These are phyloP conservation scores for Caenorhabditis sulstoni DNA, from an alignment of 2,888 invertebrate genomes.

Conservation along the genomic window DNA sequence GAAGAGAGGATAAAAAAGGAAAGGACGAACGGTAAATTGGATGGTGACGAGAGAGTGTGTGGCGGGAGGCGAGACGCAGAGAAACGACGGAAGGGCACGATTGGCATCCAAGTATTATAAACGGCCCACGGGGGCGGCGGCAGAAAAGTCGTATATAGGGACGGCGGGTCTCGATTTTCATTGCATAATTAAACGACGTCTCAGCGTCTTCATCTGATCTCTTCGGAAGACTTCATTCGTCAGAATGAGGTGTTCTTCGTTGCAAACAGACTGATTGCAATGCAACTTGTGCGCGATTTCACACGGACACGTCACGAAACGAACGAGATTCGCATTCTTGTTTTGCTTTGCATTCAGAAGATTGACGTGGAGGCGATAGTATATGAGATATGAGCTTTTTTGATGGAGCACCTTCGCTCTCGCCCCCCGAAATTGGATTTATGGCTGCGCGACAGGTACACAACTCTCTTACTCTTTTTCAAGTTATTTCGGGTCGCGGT, in stretches of 20 bases:
- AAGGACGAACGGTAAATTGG: constrained; percentile 53
- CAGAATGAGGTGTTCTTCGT: no score
- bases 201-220: not conserved
- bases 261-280: not conserved
- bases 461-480: constrained; percentile 1
- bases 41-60: constrained; percentile 11
- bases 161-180: constrained; percentile 1
- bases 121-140: constrained; percentile 12
- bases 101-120: constrained; percentile 42
- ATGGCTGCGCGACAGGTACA: constrained; percentile 30
- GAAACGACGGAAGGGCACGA: constrained; percentile 12
- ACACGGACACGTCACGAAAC: constrained; percentile 28
- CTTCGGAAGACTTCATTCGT: not conserved
- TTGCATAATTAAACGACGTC: not conserved
- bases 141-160: constrained; percentile 4
- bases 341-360: not conserved
- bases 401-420: not conserved
- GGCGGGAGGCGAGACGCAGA: not conserved
- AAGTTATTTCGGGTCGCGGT: constrained; percentile 28
- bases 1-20: constrained; percentile 43
- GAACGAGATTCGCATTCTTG: no score
- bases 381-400: constrained; percentile 4
- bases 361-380: constrained; percentile 3
- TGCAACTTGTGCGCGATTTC: constrained; percentile 1
- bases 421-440: constrained; percentile 17